phyloP scores from a whole-genome alignment of 2,113 vertebrate species.

The Pionites leucogaster region DNA sequence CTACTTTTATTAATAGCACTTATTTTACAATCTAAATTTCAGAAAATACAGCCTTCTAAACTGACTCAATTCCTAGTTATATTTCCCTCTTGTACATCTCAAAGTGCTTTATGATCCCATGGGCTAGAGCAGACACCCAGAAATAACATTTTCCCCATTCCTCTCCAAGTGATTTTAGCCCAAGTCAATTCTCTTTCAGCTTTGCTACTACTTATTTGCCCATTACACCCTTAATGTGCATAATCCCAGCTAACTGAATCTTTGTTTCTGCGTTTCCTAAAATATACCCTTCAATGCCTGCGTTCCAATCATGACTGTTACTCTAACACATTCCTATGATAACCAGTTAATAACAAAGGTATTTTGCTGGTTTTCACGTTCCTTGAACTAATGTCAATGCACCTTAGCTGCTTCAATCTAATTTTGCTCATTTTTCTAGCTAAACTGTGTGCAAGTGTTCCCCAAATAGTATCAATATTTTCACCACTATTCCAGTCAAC shows the following conservation, averaged over 20 bases:
- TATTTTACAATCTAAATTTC: constrained; percentile 54
- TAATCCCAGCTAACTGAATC: neutral
- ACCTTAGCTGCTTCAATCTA: neutral
- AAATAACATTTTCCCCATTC: neutral
- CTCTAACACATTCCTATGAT: neutral
- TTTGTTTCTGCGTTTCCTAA: neutral
- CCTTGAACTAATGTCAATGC: neutral
- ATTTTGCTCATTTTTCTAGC: neutral
- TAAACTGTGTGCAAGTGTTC: neutral
- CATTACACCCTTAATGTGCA: neutral
- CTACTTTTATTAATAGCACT: constrained; percentile 51
- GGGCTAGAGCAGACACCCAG: neutral
- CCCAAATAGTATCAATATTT: neutral
- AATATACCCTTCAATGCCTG: neutral
- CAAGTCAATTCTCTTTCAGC: neutral
- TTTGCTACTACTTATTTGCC: neutral
- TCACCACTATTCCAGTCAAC: neutral
- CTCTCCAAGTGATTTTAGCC: neutral
- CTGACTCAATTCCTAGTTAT: neutral
- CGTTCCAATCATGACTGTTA: neutral
- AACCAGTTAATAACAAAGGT: neutral
- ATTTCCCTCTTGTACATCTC: neutral
- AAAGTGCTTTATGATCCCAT: neutral
- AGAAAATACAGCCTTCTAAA: constrained; percentile 37
- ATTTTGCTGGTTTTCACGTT: neutral